These are phyloP conservation scores for Tragelaphus strepsiceros DNA, from an alignment of 2,113 vertebrate species.

Conservation along the genomic window DNA sequence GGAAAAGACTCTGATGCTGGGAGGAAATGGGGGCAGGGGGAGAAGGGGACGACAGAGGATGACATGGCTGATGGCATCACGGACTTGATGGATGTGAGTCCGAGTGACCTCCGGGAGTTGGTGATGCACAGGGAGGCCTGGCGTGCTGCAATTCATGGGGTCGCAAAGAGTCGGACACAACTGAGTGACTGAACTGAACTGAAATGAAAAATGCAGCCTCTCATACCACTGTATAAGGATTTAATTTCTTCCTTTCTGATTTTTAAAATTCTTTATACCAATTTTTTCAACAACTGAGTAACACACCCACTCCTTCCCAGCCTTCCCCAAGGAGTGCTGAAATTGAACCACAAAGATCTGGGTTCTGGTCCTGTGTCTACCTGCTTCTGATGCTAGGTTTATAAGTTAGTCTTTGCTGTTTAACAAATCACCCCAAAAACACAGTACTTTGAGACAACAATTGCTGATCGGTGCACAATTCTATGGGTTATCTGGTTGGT, in stretches of 20 bases:
- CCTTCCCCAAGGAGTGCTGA: neutral
- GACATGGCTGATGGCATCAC: too few relatives aligned
- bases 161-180: accelerated
- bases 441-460: neutral
- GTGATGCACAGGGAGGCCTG: too few relatives aligned
- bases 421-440: neutral
- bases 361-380: neutral
- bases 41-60: too few relatives aligned
- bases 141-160: accelerated
- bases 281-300: neutral
- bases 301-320: neutral
- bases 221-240: neutral
- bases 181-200: too few relatives aligned
- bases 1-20: too few relatives aligned
- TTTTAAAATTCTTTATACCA: neutral
- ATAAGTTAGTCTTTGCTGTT: neutral
- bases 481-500: neutral
- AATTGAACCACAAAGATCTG: neutral
- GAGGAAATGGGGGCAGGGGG: too few relatives aligned
- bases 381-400: neutral
- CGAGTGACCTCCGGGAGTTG: too few relatives aligned
- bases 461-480: neutral
- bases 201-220: neutral
- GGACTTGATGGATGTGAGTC: accelerated
- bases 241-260: neutral